Percentiles rank a stretch among this genome's conserved stretches.
phyloP scores from a whole-genome alignment of 2,888 invertebrate genomes.

The Agriopis marginaria region DNA sequence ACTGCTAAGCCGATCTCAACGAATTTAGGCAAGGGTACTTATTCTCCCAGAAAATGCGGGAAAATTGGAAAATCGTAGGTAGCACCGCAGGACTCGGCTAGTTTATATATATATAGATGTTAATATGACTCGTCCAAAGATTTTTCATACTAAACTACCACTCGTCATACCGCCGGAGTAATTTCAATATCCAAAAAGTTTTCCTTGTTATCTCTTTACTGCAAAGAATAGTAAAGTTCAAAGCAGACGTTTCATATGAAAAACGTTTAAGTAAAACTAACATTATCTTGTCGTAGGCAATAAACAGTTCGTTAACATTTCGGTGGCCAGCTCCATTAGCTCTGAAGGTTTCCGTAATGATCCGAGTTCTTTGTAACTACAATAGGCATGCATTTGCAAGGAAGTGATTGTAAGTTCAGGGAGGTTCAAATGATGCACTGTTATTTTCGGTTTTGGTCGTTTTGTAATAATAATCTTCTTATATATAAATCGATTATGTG shows the following conservation, averaged over 20 bases:
- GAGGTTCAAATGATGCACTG: slow-evolving; percentile 53
- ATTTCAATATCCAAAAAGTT: background rate
- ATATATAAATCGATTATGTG: no score
- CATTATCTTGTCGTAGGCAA: slow-evolving; percentile 3
- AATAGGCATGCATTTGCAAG: slow-evolving; percentile 46
- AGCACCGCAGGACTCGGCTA: no score
- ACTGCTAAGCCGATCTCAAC: no score
- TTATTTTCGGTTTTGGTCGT: slow-evolving; percentile 34
- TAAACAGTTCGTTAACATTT: slow-evolving; percentile 31
- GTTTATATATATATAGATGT: no score
- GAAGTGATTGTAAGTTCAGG: slow-evolving; percentile 74
- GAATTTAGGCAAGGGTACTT: no score
- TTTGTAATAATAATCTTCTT: background rate
- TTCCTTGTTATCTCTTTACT: slow-evolving; percentile 20
- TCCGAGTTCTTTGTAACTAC: slow-evolving; percentile 22
- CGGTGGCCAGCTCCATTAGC: slow-evolving; percentile 22
- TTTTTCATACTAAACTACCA: no score
- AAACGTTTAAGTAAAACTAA: background rate
- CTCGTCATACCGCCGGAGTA: background rate
- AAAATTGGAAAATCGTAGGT: no score
- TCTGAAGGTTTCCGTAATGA: slow-evolving; percentile 31
- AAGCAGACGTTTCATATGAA: slow-evolving; percentile 15
- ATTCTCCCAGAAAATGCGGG: no score
- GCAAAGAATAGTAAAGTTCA: slow-evolving; percentile 24
- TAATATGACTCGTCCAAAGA: no score